Conservation (phyloP, 2,797 vertebrate genomes). For the Serranus cabrilla region DNA sequence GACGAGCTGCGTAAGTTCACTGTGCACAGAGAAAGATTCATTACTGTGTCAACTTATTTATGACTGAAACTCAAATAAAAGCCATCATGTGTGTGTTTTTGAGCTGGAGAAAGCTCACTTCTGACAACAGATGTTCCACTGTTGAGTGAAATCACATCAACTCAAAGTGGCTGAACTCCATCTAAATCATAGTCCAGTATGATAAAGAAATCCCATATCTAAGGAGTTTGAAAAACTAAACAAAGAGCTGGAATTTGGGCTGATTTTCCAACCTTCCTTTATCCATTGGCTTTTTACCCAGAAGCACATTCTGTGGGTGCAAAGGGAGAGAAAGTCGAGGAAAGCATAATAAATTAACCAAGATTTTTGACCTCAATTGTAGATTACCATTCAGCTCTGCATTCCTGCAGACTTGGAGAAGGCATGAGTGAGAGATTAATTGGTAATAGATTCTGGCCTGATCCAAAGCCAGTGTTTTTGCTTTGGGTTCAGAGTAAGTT, state of each 20-base stretch:
- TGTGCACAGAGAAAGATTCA: background rate
- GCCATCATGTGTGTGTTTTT: background rate
- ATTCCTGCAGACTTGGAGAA: slow-evolving; percentile 59
- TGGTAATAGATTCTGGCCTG: slow-evolving; percentile 44
- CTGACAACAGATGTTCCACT: background rate
- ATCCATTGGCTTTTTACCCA: slow-evolving; percentile 38
- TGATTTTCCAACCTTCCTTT: slow-evolving; percentile 30
- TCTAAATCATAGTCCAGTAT: background rate
- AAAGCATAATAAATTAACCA: slow-evolving; percentile 38
- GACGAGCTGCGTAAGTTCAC: slow-evolving; percentile 94
- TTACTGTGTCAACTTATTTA: background rate
- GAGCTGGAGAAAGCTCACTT: background rate
- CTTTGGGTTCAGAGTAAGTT: slow-evolving; percentile 45
- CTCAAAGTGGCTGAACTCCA: background rate
- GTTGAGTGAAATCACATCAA: background rate
- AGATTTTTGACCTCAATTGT: slow-evolving; percentile 53
- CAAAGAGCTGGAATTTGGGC: slow-evolving; percentile 15
- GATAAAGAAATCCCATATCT: background rate
- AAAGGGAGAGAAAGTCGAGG: slow-evolving; percentile 28
- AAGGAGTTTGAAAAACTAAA: slow-evolving; percentile 7
- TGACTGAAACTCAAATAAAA: background rate
- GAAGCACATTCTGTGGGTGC: slow-evolving; percentile 31
- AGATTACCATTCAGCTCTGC: slow-evolving; percentile 43
- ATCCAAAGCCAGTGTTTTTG: slow-evolving; percentile 31
- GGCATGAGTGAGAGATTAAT: slow-evolving; percentile 50